Conservation (phyloP, 2,888 invertebrate species). For the Sesia bembeciformis region DNA sequence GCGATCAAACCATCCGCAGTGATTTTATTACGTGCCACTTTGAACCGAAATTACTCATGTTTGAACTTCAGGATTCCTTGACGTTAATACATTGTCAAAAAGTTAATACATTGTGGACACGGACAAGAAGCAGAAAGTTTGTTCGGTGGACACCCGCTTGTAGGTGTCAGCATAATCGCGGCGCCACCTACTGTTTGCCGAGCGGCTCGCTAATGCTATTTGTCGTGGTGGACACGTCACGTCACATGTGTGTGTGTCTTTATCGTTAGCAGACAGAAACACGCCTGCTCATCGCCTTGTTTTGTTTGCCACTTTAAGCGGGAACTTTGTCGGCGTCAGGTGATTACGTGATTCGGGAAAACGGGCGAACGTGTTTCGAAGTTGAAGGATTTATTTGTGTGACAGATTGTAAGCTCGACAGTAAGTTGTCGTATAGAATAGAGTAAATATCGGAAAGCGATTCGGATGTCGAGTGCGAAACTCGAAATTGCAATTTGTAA, state of each 20-base stretch:
- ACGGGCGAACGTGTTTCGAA: conserved; percentile 24
- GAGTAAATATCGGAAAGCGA: conserved; percentile 38
- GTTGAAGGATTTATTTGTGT: conserved; percentile 35
- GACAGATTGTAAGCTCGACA: conserved; percentile 35
- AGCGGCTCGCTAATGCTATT: conserved; percentile 62
- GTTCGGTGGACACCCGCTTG: conserved; percentile 13
- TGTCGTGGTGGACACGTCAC: conserved; percentile 49
- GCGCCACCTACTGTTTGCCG: conserved; percentile 54
- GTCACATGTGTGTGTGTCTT: conserved; percentile 61
- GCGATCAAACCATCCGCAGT: neutral
- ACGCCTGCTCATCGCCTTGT: conserved; percentile 51
- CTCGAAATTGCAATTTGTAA: conserved; percentile 37
- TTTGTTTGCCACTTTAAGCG: conserved; percentile 54
- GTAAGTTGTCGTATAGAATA: conserved; percentile 25
- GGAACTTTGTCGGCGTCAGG: conserved; percentile 44
- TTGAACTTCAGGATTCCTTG: too few species aligned
- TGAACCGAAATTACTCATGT: too few species aligned
- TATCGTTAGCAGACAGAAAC: conserved; percentile 60
- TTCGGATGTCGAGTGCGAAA: conserved; percentile 28
- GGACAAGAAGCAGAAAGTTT: conserved; percentile 33
- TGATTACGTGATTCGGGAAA: conserved; percentile 39
- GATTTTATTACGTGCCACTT: too few species aligned
- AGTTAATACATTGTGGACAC: conserved; percentile 23
- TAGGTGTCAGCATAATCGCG: conserved; percentile 51
- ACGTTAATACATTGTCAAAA: too few species aligned